These are phyloP conservation scores for Buteo buteo DNA, from an alignment of 2,113 vertebrate species.

Conservation along the genomic window DNA sequence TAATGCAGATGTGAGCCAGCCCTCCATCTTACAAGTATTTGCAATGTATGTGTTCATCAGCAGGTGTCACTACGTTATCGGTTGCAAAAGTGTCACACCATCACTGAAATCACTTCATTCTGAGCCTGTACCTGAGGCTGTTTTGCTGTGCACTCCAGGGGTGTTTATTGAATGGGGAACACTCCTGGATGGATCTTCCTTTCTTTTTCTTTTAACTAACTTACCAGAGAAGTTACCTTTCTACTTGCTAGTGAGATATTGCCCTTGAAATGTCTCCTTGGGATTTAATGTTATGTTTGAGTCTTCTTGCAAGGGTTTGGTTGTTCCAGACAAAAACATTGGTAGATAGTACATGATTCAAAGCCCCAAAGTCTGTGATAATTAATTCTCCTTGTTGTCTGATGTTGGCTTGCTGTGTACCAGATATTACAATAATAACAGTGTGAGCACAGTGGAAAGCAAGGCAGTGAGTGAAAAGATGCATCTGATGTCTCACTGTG, in stretches of 20 bases:
- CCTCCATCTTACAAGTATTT: background rate
- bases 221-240: background rate
- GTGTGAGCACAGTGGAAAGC: background rate
- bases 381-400: slow-evolving; percentile 21
- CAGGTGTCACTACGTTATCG: background rate
- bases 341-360: background rate
- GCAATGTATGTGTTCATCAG: background rate
- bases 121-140: background rate
- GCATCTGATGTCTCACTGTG: background rate
- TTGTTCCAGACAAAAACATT: background rate
- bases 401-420: background rate
- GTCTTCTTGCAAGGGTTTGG: background rate
- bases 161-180: background rate
- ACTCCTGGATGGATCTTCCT: background rate
- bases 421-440: background rate
- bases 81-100: background rate
- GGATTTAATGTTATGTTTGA: background rate
- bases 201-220: background rate
- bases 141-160: background rate
- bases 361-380: background rate
- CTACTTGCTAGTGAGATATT: background rate
- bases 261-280: background rate
- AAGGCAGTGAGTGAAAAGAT: background rate
- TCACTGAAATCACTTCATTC: background rate
- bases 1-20: background rate